These are phyloP conservation scores for Leucophenga montana DNA, from an alignment of 2,888 invertebrate species.

Conservation along the genomic window DNA sequence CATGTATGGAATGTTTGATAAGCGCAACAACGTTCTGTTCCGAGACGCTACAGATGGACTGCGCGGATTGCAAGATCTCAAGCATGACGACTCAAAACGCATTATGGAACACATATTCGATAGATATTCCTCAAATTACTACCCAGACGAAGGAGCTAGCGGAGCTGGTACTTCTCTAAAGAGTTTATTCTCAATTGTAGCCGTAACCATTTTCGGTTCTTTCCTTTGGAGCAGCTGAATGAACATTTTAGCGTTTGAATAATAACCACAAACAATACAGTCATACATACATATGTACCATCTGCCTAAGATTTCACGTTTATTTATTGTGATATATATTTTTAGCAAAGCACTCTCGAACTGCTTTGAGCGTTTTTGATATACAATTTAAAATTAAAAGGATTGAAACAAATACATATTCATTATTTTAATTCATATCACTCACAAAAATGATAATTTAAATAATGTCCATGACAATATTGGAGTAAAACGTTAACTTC, in stretches of 20 bases:
- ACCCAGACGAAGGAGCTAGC: conserved; percentile 41
- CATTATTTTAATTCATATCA: neutral
- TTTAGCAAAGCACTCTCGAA: conserved; percentile 46
- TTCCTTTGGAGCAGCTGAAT: neutral
- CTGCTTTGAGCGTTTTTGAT: conserved; percentile 41
- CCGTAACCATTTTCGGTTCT: neutral
- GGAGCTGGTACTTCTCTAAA: neutral
- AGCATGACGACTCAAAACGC: conserved; percentile 62
- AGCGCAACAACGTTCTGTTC: conserved; percentile 79
- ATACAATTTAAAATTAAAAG: conserved; percentile 15
- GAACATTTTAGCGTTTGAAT: neutral
- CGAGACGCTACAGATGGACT: conserved; percentile 69
- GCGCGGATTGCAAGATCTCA: conserved; percentile 61
- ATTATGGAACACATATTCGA: conserved; percentile 69
- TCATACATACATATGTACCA: conserved; percentile 28
- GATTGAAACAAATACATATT: neutral
- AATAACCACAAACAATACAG: conserved; percentile 18
- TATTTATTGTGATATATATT: conserved; percentile 61
- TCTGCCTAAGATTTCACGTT: conserved; percentile 20
- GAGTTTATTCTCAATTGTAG: neutral
- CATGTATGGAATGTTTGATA: conserved; percentile 81
- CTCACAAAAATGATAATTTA: too few species aligned
- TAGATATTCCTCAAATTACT: conserved; percentile 58
- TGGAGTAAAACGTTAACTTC: too few species aligned
- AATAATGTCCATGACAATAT: too few species aligned